phyloP scores from a whole-genome alignment of 2,888 invertebrate genomes.

The Cloeon dipterum region DNA sequence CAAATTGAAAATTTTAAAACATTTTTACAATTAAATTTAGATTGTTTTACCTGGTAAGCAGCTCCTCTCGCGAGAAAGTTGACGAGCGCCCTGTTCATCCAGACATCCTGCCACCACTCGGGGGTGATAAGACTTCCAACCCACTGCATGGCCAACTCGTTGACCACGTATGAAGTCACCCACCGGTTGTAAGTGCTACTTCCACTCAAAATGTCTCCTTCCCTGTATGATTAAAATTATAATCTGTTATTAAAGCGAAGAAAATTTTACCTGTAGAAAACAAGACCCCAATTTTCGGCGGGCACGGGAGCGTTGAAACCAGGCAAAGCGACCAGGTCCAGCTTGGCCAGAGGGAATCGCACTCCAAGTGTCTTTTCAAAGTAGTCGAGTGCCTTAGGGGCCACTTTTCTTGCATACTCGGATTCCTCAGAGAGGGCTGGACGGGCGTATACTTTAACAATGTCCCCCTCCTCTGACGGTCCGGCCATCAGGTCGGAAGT shows the following conservation, averaged over 20 bases:
- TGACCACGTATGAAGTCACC: constrained; percentile 36
- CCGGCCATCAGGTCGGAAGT: constrained; percentile 31
- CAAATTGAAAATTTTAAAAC: too few species aligned
- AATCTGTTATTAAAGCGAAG: constrained; percentile 1
- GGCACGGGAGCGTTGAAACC: constrained; percentile 44
- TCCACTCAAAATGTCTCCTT: constrained; percentile 34
- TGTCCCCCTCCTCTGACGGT: not conserved
- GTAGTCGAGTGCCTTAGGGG: constrained; percentile 29
- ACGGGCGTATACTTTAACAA: not conserved
- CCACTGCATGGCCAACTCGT: constrained; percentile 62
- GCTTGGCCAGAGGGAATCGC: constrained; percentile 37
- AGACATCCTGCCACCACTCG: constrained; percentile 52
- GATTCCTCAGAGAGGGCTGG: not conserved
- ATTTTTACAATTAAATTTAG: not conserved
- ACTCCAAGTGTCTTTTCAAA: constrained; percentile 37
- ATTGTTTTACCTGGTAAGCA: constrained; percentile 1
- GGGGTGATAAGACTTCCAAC: constrained; percentile 51
- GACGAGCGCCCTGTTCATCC: constrained; percentile 51
- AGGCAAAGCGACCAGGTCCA: constrained; percentile 52
- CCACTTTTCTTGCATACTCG: constrained; percentile 20
- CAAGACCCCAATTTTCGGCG: constrained; percentile 56
- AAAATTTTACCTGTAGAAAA: constrained; percentile 42
- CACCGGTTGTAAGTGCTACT: constrained; percentile 8
- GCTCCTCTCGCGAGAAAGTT: constrained; percentile 39
- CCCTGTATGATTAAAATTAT: constrained; percentile 24